Conservation (phyloP, 1,140 invertebrate species). For the Drosophila littoralis region DNA sequence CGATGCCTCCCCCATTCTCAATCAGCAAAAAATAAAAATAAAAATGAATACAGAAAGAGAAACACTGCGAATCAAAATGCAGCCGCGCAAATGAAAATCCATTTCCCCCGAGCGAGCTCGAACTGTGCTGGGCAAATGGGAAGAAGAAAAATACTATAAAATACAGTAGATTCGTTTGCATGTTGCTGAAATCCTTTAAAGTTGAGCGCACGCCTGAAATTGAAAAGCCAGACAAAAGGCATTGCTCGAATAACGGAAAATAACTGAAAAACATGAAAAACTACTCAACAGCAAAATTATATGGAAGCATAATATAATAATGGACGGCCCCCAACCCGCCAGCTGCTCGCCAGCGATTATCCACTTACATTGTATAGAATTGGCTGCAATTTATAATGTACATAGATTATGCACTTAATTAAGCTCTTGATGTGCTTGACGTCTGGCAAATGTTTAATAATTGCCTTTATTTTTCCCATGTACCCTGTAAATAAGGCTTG, state of each 20-base stretch:
- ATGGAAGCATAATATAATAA: slow-evolving; percentile 36
- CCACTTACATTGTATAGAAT: slow-evolving; percentile 30
- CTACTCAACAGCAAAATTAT: slow-evolving; percentile 41
- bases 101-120: slow-evolving; percentile 38
- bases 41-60: slow-evolving; percentile 32
- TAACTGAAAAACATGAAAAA: slow-evolving; percentile 64
- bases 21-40: not conserved
- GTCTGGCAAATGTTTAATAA: not conserved
- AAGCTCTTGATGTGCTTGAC: slow-evolving; percentile 9
- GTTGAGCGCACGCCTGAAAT: slow-evolving; percentile 31
- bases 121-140: slow-evolving; percentile 14
- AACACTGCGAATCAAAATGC: slow-evolving; percentile 45
- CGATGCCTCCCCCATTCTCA: slow-evolving; percentile 14
- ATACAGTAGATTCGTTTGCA: slow-evolving; percentile 31
- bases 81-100: slow-evolving; percentile 43
- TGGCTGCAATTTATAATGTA: slow-evolving; percentile 70
- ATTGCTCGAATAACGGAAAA: slow-evolving; percentile 12
- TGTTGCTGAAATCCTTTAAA: slow-evolving; percentile 39
- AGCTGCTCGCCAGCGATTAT: slow-evolving; percentile 15
- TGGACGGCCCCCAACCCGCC: not conserved
- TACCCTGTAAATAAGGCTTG: not conserved
- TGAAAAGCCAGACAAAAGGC: slow-evolving; percentile 55
- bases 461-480: not conserved
- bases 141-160: not conserved
- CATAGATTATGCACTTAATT: slow-evolving; percentile 23